These are phyloP conservation scores for Rhopalosiphum nymphaeae DNA, from an alignment of 2,888 invertebrate species.

Conservation along the genomic window DNA sequence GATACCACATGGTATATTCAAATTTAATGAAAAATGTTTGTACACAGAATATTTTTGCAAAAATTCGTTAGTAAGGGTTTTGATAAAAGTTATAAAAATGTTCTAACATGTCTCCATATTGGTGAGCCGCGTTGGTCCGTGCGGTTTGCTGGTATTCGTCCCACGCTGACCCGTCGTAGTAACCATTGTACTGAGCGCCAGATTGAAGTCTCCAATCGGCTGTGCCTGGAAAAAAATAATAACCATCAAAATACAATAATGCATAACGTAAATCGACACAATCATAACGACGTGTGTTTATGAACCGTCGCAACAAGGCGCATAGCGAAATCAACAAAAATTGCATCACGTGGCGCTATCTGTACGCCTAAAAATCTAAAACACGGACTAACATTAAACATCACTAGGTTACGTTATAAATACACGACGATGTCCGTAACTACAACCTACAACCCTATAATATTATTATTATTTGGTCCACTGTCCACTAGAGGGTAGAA, in stretches of 20 bases:
- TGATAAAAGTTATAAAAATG: conserved; percentile 49
- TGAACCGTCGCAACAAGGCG: neutral
- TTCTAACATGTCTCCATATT: conserved; percentile 62
- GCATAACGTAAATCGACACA: neutral
- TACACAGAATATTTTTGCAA: neutral
- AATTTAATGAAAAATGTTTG: neutral
- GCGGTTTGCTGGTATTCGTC: conserved; percentile 58
- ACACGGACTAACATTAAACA: neutral
- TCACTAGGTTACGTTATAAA: neutral
- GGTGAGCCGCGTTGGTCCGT: conserved; percentile 43
- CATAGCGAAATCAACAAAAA: neutral
- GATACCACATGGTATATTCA: neutral
- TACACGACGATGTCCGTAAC: neutral
- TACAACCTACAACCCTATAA: neutral
- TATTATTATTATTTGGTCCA: neutral
- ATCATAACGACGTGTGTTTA: too few relatives aligned
- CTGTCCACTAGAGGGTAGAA: neutral
- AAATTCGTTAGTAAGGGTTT: neutral
- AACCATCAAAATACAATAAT: neutral
- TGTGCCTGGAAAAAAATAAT: conserved; percentile 23
- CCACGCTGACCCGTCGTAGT: conserved; percentile 56
- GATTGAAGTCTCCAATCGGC: conserved; percentile 58
- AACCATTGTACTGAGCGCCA: conserved; percentile 53
- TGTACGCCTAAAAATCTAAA: neutral
- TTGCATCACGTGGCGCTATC: neutral